phyloP scores from a whole-genome alignment of 2,113 vertebrate species.

The Pollimyrus isidori region DNA sequence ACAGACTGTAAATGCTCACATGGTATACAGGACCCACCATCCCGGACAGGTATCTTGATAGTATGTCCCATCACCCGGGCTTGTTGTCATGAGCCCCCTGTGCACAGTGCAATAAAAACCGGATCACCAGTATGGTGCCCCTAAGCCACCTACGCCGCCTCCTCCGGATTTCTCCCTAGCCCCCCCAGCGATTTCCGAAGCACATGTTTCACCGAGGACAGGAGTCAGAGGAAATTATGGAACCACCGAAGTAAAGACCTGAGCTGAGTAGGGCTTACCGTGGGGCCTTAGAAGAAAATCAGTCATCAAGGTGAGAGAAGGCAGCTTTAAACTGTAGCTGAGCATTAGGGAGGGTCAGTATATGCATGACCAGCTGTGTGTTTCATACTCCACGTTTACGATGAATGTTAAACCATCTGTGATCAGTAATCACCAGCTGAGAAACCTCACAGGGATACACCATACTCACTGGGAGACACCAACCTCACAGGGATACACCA shows the following conservation, averaged over 20 bases:
- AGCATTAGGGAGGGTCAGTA: background rate
- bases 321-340: background rate
- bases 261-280: background rate
- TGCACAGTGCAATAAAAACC: slow-evolving; percentile 16
- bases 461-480: background rate
- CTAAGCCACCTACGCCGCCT: background rate
- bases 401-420: background rate
- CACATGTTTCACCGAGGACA: background rate
- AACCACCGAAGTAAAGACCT: background rate
- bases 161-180: background rate
- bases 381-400: background rate
- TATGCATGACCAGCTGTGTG: background rate
- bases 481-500: background rate
- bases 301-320: background rate
- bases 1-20: background rate
- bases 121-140: background rate
- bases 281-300: background rate
- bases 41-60: background rate
- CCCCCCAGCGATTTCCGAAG: background rate
- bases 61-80: background rate
- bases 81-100: background rate
- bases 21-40: background rate
- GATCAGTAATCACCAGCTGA: background rate
- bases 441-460: background rate
- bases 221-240: slow-evolving; percentile 5